Evolutionary conservation across 2,888 invertebrate genomes (phyloP).

Genomic region (Diogma glabrata): DNA sequence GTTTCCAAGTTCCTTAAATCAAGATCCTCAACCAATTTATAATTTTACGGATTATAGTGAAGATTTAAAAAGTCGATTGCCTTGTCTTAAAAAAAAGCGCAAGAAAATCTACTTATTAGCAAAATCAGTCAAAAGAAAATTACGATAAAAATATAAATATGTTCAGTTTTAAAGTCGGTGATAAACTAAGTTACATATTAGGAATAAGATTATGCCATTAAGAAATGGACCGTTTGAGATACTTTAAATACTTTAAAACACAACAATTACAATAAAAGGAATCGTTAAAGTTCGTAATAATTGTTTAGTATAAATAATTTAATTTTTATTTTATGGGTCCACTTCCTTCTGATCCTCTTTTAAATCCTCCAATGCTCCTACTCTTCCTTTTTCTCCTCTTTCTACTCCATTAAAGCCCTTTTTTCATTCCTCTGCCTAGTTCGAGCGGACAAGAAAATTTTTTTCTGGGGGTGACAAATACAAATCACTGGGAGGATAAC

Average conservation of each 20-base stretch:
- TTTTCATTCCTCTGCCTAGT: no score
- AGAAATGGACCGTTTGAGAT: neutral
- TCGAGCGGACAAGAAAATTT: no score
- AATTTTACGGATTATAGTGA: conserved; percentile 21
- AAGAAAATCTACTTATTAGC: neutral
- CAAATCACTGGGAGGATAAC: no score
- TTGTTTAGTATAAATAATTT: no score
- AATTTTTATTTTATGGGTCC: no score
- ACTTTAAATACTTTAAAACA: neutral
- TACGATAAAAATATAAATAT: neutral
- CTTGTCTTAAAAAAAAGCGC: neutral
- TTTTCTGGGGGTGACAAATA: no score
- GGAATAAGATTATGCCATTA: neutral
- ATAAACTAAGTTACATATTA: neutral
- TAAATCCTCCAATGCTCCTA: no score
- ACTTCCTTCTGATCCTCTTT: no score
- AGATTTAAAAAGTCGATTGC: neutral
- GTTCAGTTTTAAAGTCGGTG: neutral
- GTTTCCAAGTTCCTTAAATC: conserved; percentile 22
- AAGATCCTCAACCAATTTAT: conserved; percentile 16
- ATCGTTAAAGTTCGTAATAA: neutral
- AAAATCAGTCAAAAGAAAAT: neutral
- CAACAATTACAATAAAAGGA: neutral
- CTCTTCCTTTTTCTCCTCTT: no score
- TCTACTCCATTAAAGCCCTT: no score